Base-by-base conservation (phyloP, 2,888 invertebrate species). In the Trachelus stipa region DNA sequence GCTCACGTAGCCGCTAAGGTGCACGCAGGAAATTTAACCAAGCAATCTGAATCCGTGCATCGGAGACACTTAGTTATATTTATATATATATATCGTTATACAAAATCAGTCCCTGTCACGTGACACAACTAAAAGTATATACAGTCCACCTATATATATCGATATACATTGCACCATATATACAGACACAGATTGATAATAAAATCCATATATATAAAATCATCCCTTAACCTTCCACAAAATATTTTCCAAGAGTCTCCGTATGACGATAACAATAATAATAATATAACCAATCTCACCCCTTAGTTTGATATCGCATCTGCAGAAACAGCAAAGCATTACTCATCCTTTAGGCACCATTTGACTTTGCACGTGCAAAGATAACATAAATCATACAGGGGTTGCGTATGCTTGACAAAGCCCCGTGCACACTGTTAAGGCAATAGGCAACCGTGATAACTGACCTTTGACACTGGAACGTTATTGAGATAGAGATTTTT, bases 1-100 rank as follows among this genome's bases (percentile, higher is more conserved):
- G 76, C 12, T 71, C 79, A 81, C 85, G 83, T 83, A 79, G 81
- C 81, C 77, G 33, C 79, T 80, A 81, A 76, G 77, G 79, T 74
- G 80, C 76, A 80, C 78, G 79, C 83, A 85, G 83, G 85, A 86
- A 86, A 86, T 86, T 87, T 81, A 83, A 81, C 40, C 82, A 79
- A 77, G 83, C 84, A 87, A 86, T 85, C 83, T 80, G 68, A 69
- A 78, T 69, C 73, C 77, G 74, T 73, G 76, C 31, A 78, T 76
- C 78, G 68, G 31, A 15, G 31, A 56, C 40, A 56, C 23, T 56
- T 56, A 15, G 23, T 15, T 6, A 23, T 40, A 15, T 40, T 4
- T 40, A 40, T 40, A 40, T 40, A 40, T 40, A 40, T 40, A 40
- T 40, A 34, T 34, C 9, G 34, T 34, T 35, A 40, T 15, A 40